These are phyloP conservation scores for Pectinophora gossypiella DNA, from an alignment of 1,140 invertebrate species.

Conservation along the genomic window DNA sequence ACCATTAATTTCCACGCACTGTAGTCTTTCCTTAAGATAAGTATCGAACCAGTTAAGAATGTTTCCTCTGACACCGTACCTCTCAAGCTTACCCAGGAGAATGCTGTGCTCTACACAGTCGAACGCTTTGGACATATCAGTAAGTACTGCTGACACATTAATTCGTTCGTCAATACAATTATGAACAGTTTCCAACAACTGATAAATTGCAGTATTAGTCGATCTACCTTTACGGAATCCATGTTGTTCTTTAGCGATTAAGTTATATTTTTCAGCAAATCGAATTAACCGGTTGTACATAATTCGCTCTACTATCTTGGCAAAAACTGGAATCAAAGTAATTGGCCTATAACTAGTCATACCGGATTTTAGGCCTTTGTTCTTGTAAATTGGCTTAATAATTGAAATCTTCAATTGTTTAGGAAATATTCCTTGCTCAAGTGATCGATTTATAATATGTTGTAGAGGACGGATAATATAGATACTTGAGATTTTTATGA, in stretches of 20 bases:
- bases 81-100: background rate
- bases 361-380: background rate
- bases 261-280: background rate
- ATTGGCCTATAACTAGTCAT: background rate
- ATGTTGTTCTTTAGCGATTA: background rate
- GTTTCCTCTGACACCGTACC: background rate
- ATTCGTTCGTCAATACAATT: background rate
- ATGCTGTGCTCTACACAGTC: background rate
- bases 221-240: background rate
- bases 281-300: background rate
- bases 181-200: background rate
- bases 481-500: too few relatives aligned
- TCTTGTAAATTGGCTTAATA: background rate
- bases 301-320: background rate
- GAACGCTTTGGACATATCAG: conserved; percentile 3
- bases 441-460: too few relatives aligned
- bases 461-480: too few relatives aligned
- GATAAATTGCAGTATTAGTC: background rate
- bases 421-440: too few relatives aligned
- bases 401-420: background rate
- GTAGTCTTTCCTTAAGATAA: background rate
- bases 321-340: background rate
- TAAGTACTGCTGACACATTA: background rate
- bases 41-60: background rate
- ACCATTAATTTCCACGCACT: background rate